Percentiles rank a stretch among this genome's conserved stretches.
These are phyloP conservation scores for Alsophila aescularia DNA, from an alignment of 2,888 invertebrate genomes.

Conservation along the genomic window DNA sequence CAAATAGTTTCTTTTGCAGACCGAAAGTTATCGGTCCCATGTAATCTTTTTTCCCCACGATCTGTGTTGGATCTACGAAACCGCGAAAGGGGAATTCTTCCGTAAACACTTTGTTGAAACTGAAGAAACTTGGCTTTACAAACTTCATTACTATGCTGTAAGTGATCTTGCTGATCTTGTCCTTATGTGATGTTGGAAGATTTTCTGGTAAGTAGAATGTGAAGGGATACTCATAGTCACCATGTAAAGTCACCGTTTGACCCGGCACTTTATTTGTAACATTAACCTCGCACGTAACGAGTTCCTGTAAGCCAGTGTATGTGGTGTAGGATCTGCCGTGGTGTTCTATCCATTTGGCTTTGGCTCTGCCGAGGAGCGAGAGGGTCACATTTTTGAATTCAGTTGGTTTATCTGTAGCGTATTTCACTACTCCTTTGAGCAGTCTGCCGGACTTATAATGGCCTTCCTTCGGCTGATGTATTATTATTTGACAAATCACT, in stretches of 20 bases:
- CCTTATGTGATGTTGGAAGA: conserved; percentile 30
- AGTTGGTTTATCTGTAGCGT: conserved; percentile 25
- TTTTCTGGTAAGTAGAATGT: conserved; percentile 30
- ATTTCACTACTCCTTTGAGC: conserved; percentile 28
- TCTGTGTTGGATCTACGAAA: conserved; percentile 9
- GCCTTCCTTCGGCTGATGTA: neutral
- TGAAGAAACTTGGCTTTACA: conserved; percentile 27
- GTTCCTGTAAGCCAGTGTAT: conserved; percentile 13
- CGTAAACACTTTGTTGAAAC: conserved; percentile 19
- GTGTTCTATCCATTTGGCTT: conserved; percentile 21
- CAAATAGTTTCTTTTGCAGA: conserved; percentile 27
- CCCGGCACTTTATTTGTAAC: conserved; percentile 17
- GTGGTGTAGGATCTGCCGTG: neutral
- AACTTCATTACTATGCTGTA: conserved; percentile 28
- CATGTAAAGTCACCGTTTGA: conserved; percentile 7
- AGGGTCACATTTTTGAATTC: conserved; percentile 26
- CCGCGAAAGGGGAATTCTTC: conserved; percentile 31
- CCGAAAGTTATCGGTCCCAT: conserved; percentile 30
- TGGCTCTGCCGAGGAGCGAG: conserved; percentile 28
- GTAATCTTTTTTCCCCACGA: neutral
- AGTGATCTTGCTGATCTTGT: conserved; percentile 16
- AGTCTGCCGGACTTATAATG: conserved; percentile 14
- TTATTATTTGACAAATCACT: neutral
- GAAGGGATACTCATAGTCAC: conserved; percentile 31
- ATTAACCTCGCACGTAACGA: conserved; percentile 7